Percentiles rank a stretch among this genome's conserved stretches.
Evolutionary conservation across 1,140 invertebrate species (phyloP).

Genomic region (Leguminivora glycinivorella): DNA sequence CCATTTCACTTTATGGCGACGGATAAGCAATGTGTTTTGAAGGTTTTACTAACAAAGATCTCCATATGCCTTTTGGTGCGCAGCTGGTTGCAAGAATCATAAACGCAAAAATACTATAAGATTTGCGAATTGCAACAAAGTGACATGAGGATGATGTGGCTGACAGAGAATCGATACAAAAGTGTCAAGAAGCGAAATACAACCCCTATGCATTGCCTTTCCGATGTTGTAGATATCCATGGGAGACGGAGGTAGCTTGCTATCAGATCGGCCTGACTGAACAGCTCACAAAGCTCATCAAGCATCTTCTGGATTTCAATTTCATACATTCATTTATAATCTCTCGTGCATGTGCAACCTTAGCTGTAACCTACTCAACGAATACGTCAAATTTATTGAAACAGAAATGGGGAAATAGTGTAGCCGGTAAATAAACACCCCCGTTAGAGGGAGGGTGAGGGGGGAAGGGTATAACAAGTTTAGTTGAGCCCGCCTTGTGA

Average conservation of each 20-base stretch:
- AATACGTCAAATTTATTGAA: conserved; percentile 21
- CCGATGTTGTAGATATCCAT: too few species aligned
- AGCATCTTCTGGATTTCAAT: too few species aligned
- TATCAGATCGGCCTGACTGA: too few species aligned
- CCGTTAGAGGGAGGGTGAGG: neutral
- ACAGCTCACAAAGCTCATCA: too few species aligned
- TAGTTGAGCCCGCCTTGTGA: neutral
- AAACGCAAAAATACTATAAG: neutral
- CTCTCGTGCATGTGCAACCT: neutral
- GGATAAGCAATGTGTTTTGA: neutral
- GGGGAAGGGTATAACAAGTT: conserved; percentile 10
- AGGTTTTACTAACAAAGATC: neutral
- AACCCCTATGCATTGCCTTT: too few species aligned
- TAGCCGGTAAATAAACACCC: conserved; percentile 17
- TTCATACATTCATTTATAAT: neutral
- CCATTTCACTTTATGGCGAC: neutral
- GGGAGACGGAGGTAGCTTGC: too few species aligned
- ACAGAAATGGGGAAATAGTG: conserved; percentile 24
- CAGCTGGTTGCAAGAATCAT: neutral
- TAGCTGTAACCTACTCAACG: neutral
- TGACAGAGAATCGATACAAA: too few species aligned
- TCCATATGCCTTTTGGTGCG: neutral
- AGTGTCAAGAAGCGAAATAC: too few species aligned
- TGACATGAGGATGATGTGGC: too few species aligned
- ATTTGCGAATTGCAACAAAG: too few species aligned